These are phyloP conservation scores for Drosophila grimshawi DNA, from an alignment of 1,140 invertebrate genomes.

Conservation along the genomic window DNA sequence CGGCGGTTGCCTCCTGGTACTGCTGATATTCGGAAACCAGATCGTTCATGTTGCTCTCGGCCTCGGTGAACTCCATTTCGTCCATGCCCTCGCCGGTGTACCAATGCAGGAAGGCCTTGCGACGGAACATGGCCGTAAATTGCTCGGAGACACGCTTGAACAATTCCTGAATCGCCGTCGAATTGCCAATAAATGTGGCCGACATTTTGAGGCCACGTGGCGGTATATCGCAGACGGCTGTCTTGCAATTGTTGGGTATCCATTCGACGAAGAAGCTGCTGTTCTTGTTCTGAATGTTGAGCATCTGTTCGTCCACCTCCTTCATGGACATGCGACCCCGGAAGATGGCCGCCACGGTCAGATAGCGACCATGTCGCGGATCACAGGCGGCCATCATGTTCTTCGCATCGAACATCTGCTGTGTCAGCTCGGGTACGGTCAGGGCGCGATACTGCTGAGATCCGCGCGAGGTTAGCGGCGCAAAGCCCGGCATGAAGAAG, in stretches of 20 bases:
- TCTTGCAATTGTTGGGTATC: conserved; percentile 92
- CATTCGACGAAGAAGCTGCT: conserved; percentile 93
- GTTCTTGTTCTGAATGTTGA: conserved; percentile 94
- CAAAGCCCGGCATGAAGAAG: conserved; percentile 93
- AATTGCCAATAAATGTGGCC: conserved; percentile 90
- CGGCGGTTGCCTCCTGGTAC: conserved; percentile 91
- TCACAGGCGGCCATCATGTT: conserved; percentile 91
- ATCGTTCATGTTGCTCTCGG: conserved; percentile 92
- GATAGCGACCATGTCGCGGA: conserved; percentile 89
- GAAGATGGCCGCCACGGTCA: conserved; percentile 91
- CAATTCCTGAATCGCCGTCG: conserved; percentile 89
- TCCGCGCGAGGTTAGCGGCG: conserved; percentile 89
- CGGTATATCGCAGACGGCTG: conserved; percentile 90
- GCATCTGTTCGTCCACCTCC: conserved; percentile 89
- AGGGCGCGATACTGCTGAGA: conserved; percentile 90
- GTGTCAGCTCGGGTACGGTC: conserved; percentile 90
- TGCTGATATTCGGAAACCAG: conserved; percentile 95
- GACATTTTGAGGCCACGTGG: conserved; percentile 90
- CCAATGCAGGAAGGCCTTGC: conserved; percentile 92
- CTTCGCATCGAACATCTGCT: conserved; percentile 90
- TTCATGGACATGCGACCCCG: conserved; percentile 91
- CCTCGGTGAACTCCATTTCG: conserved; percentile 93
- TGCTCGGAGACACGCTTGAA: conserved; percentile 89
- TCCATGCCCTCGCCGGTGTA: conserved; percentile 94
- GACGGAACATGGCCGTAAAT: conserved; percentile 90